Evolutionary conservation across 2,797 vertebrate species (phyloP), one percentile per base, ranked within the genome.

Genomic region (Huso huso): DNA sequence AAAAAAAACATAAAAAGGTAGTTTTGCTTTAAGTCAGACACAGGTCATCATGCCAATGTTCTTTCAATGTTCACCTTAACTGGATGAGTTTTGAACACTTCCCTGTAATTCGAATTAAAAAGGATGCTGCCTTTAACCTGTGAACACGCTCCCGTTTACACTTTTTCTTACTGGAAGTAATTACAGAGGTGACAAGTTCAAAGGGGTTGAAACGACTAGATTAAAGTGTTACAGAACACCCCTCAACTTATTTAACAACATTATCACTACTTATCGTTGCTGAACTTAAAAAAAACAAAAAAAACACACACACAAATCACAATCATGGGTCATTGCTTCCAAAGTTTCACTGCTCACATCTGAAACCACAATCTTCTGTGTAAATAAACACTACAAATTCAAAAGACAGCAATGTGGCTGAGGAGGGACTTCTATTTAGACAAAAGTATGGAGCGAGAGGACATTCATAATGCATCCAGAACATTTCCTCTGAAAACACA

Each of bases 151-250:
- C 8, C 61, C 37, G 18, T 7, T 7, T 9, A 7, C 18, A 62
- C 55, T 6, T 3, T 58, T n/a, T 58, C 55, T 58, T 11, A 18
- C 12, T 69, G 53, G 78, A 71, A 75, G 71, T 85, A 88, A 90
- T 64, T 86, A 89, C 86, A 71, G 48, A 89, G 61, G 76, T 51
- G 61, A 62, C 37, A 70, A 48, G 62, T 13, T 10, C 9, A 49
- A 48, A 10, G 49, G 65, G 71, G 69, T 60, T 61, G 64, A 37
- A 37, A 37, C 37, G 1, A 37, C 37, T 10, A 55, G 53, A 8
- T 15, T n/a, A n/a, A 49, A 2, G 4, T 2, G 7, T 3, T 18
- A 52, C 12, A 64, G 10, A 64, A 51, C 7, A 51, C 6, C 12
- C 63, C n/a, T 15, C 7, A 64, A 64, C 51, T 51, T 49, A 10